Percentiles rank a stretch among this genome's conserved stretches.
Evolutionary conservation across 2,797 vertebrate genomes (phyloP).

Genomic region (Spheniscus humboldti): DNA sequence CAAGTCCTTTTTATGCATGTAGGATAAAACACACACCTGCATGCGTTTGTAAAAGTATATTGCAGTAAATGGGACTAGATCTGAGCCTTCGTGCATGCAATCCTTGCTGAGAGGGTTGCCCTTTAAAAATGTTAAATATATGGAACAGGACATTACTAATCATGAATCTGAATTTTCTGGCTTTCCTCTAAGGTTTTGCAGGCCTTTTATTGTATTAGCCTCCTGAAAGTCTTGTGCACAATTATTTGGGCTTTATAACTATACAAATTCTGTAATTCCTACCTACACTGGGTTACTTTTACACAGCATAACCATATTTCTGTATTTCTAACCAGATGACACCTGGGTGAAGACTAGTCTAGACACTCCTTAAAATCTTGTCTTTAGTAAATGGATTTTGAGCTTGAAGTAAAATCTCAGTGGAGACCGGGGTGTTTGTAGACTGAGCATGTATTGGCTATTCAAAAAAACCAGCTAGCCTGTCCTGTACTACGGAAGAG

Average conservation of each 20-base stretch:
- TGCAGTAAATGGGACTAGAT: not conserved
- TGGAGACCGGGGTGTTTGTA: not conserved
- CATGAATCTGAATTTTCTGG: not conserved
- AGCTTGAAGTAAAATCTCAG: not conserved
- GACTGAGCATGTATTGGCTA: not conserved
- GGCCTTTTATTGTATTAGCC: not conserved
- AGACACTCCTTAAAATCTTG: not conserved
- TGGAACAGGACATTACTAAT: not conserved
- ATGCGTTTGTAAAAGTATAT: not conserved
- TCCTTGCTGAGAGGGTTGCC: not conserved
- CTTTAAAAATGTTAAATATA: not conserved
- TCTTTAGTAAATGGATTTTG: not conserved
- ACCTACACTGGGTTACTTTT: not conserved
- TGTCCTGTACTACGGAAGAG: not conserved
- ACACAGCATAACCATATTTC: not conserved
- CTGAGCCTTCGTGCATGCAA: not conserved
- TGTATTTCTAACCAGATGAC: not conserved
- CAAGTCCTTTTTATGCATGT: not conserved
- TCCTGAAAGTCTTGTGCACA: not conserved
- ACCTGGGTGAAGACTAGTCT: not conserved
- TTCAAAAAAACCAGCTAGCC: not conserved
- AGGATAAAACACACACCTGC: not conserved
- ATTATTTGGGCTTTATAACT: not conserved
- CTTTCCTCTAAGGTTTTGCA: not conserved
- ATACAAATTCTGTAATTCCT: not conserved